These are phyloP conservation scores for Platynereis dumerilii DNA, from an alignment of 2,888 invertebrate genomes.

Conservation along the genomic window DNA sequence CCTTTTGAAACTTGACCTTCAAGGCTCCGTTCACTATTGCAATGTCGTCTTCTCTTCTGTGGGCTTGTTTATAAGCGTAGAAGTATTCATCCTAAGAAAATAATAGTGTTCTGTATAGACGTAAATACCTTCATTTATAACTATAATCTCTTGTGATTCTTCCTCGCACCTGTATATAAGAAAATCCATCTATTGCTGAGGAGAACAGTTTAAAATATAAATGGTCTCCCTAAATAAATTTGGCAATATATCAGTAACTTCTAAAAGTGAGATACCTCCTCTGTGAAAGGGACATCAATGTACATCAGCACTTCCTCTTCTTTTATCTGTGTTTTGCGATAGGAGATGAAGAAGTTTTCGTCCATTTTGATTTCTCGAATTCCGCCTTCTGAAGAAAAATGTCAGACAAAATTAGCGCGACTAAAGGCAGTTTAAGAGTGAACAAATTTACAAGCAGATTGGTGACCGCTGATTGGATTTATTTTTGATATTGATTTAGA, in stretches of 20 bases:
- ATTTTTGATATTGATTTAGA: not conserved
- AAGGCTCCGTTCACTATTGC: slow-evolving; percentile 88
- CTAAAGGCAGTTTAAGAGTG: too few relatives aligned
- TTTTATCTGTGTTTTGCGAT: slow-evolving; percentile 77
- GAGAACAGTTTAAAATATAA: not conserved
- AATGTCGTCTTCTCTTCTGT: slow-evolving; percentile 91
- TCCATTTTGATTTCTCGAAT: slow-evolving; percentile 71
- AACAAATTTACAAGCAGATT: too few relatives aligned
- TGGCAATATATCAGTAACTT: too few relatives aligned
- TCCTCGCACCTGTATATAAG: too few relatives aligned
- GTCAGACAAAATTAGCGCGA: too few relatives aligned
- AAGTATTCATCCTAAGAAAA: slow-evolving; percentile 76
- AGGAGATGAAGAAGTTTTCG: slow-evolving; percentile 80
- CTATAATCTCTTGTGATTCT: not conserved
- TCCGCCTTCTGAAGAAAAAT: slow-evolving; percentile 41
- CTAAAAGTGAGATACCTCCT: too few relatives aligned
- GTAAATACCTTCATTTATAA: not conserved
- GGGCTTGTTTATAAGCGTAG: slow-evolving; percentile 87
- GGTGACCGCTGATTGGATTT: too few relatives aligned
- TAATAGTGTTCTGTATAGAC: too few relatives aligned
- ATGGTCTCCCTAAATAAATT: too few relatives aligned
- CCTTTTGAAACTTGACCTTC: slow-evolving; percentile 71
- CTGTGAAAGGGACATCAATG: slow-evolving; percentile 76
- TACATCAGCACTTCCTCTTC: slow-evolving; percentile 82
- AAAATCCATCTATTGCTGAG: too few relatives aligned